A percentile compares a stretch with the other conserved stretches of the same genome.
These are phyloP conservation scores for Drosophila miranda DNA, from an alignment of 1,140 invertebrate species.

Conservation along the genomic window DNA sequence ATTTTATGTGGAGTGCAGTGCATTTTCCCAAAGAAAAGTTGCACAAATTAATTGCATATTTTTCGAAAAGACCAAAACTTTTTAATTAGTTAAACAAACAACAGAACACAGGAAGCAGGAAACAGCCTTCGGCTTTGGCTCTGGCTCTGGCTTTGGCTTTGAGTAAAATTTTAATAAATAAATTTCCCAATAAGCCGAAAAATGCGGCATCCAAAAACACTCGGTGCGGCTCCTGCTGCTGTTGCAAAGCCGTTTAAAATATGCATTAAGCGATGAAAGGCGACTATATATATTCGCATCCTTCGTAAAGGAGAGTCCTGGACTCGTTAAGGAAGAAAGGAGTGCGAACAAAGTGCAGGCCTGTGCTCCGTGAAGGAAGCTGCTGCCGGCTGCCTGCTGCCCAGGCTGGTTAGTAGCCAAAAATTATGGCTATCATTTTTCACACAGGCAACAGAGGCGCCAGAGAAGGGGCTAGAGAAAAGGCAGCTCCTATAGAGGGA, in stretches of 20 bases:
- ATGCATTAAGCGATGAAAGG: conserved; percentile 69
- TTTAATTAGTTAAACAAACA: conserved; percentile 75
- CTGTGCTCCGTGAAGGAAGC: conserved; percentile 19
- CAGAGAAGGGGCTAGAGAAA: background rate
- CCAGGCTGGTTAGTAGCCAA: conserved; percentile 72
- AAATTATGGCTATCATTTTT: conserved; percentile 77
- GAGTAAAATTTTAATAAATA: conserved; percentile 74
- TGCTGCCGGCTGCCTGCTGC: conserved; percentile 10
- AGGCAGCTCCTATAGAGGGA: background rate
- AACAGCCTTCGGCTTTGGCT: conserved; percentile 18
- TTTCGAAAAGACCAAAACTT: conserved; percentile 55
- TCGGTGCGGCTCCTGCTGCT: background rate
- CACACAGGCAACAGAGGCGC: conserved; percentile 38
- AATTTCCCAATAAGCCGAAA: conserved; percentile 76
- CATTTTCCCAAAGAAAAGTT: conserved; percentile 43
- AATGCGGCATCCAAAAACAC: conserved; percentile 38
- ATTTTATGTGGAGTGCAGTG: conserved; percentile 38
- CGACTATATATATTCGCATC: background rate
- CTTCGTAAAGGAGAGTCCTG: too few relatives aligned
- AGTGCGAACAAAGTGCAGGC: conserved; percentile 23
- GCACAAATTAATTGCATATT: conserved; percentile 71
- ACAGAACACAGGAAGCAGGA: conserved; percentile 18
- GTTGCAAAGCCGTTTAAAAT: conserved; percentile 65
- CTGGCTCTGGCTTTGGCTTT: conserved; percentile 11
- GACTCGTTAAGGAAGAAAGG: background rate